These are phyloP conservation scores for Achlya flavicornis DNA, from an alignment of 2,888 invertebrate genomes.

Conservation along the genomic window DNA sequence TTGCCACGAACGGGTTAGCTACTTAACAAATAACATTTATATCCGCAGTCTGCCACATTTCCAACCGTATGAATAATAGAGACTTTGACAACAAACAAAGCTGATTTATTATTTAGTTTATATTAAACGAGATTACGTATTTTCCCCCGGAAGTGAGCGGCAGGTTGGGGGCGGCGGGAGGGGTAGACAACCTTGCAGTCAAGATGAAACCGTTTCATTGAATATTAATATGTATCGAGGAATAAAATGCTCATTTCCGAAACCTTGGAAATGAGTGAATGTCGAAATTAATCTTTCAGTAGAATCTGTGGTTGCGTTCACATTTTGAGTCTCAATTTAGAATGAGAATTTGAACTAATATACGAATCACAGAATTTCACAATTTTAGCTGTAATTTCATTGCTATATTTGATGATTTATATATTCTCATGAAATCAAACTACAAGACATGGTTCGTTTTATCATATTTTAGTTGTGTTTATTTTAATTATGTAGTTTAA, in stretches of 20 bases:
- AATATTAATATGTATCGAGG: slow-evolving; percentile 22
- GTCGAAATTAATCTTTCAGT: slow-evolving; percentile 7
- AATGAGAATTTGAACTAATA: no score
- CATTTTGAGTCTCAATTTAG: neutral
- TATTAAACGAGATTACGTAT: slow-evolving; percentile 33
- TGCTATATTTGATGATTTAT: no score
- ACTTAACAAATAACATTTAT: neutral
- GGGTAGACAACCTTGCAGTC: neutral
- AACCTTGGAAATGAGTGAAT: slow-evolving; percentile 5
- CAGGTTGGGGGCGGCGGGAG: neutral
- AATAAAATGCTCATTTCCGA: slow-evolving; percentile 13
- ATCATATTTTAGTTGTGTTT: no score
- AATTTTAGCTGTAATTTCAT: no score
- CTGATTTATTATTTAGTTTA: slow-evolving; percentile 52
- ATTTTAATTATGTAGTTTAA: no score
- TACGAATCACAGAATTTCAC: no score
- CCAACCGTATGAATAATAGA: slow-evolving; percentile 30
- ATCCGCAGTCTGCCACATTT: slow-evolving; percentile 12
- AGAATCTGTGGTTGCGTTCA: neutral
- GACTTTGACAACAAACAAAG: slow-evolving; percentile 29
- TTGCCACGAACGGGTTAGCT: neutral
- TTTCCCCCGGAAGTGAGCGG: neutral
- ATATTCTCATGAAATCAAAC: no score
- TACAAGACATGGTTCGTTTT: no score
- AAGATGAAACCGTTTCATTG: slow-evolving; percentile 18